A percentile compares a stretch with the other conserved stretches of the same genome.
phyloP scores from a whole-genome alignment of 2,113 vertebrate genomes.

The Parus major region DNA sequence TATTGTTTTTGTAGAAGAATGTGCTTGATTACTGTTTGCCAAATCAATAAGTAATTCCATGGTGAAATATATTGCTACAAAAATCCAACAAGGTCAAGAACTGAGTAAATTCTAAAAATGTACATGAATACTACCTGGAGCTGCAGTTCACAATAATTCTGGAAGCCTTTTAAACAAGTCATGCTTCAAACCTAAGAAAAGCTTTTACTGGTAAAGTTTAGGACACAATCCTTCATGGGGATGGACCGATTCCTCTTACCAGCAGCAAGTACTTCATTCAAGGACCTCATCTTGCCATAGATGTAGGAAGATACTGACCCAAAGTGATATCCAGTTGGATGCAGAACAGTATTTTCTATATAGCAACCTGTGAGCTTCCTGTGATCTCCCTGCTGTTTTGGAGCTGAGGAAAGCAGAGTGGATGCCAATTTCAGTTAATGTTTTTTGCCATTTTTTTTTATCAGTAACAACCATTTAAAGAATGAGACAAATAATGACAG shows the following conservation, averaged over 20 bases:
- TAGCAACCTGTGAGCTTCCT: not conserved
- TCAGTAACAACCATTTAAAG: not conserved
- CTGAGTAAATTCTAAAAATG: not conserved
- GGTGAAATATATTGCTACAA: not conserved
- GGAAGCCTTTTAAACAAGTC: not conserved
- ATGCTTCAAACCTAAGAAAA: not conserved
- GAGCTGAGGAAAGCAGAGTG: not conserved
- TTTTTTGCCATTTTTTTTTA: not conserved
- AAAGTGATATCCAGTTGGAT: not conserved
- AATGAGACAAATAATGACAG: not conserved
- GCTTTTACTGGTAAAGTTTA: not conserved
- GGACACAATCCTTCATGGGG: not conserved
- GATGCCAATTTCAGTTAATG: not conserved
- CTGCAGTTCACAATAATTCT: not conserved
- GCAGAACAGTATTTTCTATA: not conserved
- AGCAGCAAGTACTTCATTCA: not conserved
- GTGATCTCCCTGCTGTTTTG: not conserved
- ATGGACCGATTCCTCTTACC: not conserved
- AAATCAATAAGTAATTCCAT: conserved; percentile 20
- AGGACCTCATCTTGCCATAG: not conserved
- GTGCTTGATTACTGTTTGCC: not conserved
- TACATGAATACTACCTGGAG: not conserved
- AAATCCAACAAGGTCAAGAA: conserved; percentile 6
- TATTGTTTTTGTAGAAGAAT: not conserved
- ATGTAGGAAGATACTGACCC: not conserved